phyloP scores from a whole-genome alignment of 2,113 vertebrate species.

The Hylia prasina region DNA sequence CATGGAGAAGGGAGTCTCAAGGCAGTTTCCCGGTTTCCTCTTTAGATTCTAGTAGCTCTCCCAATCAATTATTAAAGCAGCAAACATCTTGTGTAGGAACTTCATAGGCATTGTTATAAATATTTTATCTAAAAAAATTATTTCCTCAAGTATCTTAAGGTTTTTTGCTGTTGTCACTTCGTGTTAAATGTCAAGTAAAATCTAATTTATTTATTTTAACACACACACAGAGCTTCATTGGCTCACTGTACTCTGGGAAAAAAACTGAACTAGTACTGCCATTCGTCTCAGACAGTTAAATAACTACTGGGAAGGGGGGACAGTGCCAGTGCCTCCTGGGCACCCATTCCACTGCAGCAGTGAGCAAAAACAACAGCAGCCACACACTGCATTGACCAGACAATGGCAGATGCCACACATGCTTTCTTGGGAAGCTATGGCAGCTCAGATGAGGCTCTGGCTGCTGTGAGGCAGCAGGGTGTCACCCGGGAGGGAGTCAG shows the following conservation, averaged over 20 bases:
- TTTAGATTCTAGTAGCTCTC: not conserved
- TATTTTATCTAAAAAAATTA: constrained; percentile 63
- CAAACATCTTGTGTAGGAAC: constrained; percentile 38
- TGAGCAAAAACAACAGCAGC: not conserved
- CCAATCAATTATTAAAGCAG: constrained; percentile 58
- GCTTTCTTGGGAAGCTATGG: not conserved
- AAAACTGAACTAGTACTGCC: not conserved
- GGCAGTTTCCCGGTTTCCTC: not conserved
- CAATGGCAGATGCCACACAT: not conserved
- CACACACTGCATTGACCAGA: not conserved
- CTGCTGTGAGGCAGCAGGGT: not conserved
- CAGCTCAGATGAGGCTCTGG: not conserved
- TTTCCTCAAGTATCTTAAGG: constrained; percentile 39
- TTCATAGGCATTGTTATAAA: constrained; percentile 37
- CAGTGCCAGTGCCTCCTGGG: not conserved
- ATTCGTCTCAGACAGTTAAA: not conserved
- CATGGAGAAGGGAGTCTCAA: not conserved
- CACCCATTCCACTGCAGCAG: not conserved
- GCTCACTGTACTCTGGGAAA: not conserved
- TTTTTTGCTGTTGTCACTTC: constrained; percentile 39
- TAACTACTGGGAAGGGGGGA: not conserved
- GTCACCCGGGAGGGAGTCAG: not conserved
- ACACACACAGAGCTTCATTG: not conserved
- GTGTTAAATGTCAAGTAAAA: constrained; percentile 57
- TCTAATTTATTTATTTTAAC: constrained; percentile 56